Base-by-base conservation (phyloP, 1,140 invertebrate genomes). In the Aphaenogaster rudis region DNA sequence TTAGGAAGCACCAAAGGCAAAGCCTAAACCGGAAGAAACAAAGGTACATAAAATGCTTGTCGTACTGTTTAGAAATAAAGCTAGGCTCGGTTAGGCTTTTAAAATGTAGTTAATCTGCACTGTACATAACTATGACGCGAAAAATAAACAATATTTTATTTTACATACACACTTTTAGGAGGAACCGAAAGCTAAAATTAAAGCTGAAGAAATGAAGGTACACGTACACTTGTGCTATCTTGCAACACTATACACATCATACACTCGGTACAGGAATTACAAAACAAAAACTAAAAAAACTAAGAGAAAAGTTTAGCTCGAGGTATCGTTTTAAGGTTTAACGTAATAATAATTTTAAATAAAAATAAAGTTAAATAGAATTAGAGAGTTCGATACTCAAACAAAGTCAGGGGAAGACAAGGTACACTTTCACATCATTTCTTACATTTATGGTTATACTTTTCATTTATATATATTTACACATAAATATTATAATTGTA, bases 191-290 rank as follows among this genome's bases (percentile, higher is more conserved):
- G 81, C 72, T 36, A 91, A 93, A 85, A 17, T 74, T 45, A 94
- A 94, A 92, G 84, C 91, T n/a, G 88, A 93, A 86, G 90, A 94
- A 80, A 63, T 88, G 9, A 93, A 94, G 93, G 94, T 94, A 94
- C 90, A 93, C 67, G n/a, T 87, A 77, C 36, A 77, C 11, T 78
- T 36, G 57, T 33, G 7, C 15, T 54, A 72, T 79, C 7, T 79
- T 66, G 17, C 11, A n/a, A 48, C 36, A n/a, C 6, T 8, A 80
- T 36, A 39, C 1, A 52, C 74, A 36, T 61, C 21, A 21, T 9
- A 50, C 13, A 67, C 17, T 11, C 57, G 11, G 13, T 21, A 52
- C n/a, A 42, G 33, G 3, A 66, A 21, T 69, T 15, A 28, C 3
- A n/a, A 33, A 39, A 21, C 7, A 39, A 9, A 36, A 5, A 13